Evolutionary conservation across 2,113 vertebrate genomes (phyloP), one percentile per base, ranked within the genome.

Genomic region (Himantopus leucocephalus): DNA sequence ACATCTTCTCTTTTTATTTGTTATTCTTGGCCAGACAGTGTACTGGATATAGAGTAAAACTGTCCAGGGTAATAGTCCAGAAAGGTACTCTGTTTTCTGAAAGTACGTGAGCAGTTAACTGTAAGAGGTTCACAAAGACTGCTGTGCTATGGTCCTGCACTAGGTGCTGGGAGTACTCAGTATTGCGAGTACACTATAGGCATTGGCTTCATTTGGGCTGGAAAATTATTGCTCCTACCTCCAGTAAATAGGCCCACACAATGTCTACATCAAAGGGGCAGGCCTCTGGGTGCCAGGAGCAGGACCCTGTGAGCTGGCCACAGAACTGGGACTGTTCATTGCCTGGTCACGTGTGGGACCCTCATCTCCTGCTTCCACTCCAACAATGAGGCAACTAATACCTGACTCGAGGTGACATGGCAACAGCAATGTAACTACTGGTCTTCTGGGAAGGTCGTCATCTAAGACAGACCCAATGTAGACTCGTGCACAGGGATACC

Each of bases 261-360:
- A 35, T 10, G 6, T 22, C 29, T 74, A 0, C 1, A 0, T 48
- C 55, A 30, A 24, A 62, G 39, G 11, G 5, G 1, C 35, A 85
- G 59, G 16, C 10, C 4, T 88, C 21, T 73, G 32, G 8, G 34
- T 71, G 19, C 22, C 53, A 14, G 32, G 35, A 50, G 26, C 12
- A 70, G n/a, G 59, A 34, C 9, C 8, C 32, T 43, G 58, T 60
- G 53, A 92, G 18, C 24, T 84, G 48, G 18, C 14, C 8, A 8
- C 16, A 52, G n/a, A 58, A 23, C 5, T 21, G 22, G 15, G 24
- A 47, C 30, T 0, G 0, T n/a, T 85, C 17, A 8, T 15, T 63
- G 32, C 17, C 45, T 3, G 3, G 15, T 41, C 45, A 30, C 0
- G 0, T 5, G 8, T 58, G 59, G 26, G 37, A 50, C 17, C 2